These are phyloP conservation scores for Sinosuthora webbiana DNA, from an alignment of 2,113 vertebrate genomes.

Conservation along the genomic window DNA sequence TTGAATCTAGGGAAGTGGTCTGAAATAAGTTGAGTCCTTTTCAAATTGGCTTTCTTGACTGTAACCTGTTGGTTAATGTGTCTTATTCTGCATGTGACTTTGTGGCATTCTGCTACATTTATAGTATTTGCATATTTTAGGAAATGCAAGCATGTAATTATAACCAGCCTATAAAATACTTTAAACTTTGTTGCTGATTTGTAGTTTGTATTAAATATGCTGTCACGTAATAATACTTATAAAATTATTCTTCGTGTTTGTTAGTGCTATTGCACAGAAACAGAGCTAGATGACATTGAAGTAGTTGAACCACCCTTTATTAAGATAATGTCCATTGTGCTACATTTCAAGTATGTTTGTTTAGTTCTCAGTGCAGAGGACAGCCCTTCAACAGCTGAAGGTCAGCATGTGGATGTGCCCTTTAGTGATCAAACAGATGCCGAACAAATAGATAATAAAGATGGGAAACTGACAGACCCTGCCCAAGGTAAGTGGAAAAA, in stretches of 20 bases:
- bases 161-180: background rate
- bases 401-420: background rate
- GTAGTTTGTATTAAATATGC: background rate
- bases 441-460: background rate
- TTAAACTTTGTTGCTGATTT: background rate
- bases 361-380: background rate
- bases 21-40: background rate
- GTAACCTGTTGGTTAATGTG: background rate
- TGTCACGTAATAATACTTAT: background rate
- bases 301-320: background rate
- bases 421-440: background rate
- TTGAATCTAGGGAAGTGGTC: background rate
- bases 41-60: background rate
- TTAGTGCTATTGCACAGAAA: background rate
- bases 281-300: background rate
- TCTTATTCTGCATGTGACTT: background rate
- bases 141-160: background rate
- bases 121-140: background rate
- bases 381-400: constrained; percentile 7
- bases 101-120: background rate
- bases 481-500: background rate
- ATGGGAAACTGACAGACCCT: background rate
- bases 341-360: constrained; percentile 8
- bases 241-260: background rate
- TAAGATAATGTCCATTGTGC: background rate